Evolutionary conservation across 2,113 vertebrate species (phyloP).

Genomic region (Sturnus vulgaris): DNA sequence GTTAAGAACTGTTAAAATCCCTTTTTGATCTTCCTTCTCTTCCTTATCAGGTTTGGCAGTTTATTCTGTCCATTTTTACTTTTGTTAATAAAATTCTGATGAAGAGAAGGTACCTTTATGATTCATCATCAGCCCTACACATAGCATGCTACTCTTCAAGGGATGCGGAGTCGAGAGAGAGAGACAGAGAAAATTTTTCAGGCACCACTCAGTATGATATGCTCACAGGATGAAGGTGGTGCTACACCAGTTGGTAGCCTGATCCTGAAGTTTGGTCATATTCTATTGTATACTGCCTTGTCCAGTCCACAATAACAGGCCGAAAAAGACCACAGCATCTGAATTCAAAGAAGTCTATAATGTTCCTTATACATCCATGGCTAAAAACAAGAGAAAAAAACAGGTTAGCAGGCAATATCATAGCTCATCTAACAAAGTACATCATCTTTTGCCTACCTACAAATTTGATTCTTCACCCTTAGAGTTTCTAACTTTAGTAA

Average conservation of each 20-base stretch:
- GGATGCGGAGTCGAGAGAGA: conserved; percentile 75
- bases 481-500: background rate
- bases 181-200: conserved; percentile 79
- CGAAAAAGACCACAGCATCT: conserved; percentile 97
- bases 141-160: conserved; percentile 89
- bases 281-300: conserved; percentile 96
- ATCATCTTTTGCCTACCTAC: background rate
- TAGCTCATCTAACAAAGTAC: background rate
- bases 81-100: conserved; percentile 74
- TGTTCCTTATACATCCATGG: conserved; percentile 94
- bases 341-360: conserved; percentile 99
- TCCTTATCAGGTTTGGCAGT: conserved; percentile 79
- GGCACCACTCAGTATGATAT: conserved; percentile 79
- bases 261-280: conserved; percentile 97
- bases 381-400: conserved; percentile 65
- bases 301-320: conserved; percentile 95
- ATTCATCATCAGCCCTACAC: conserved; percentile 78
- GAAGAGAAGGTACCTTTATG: conserved; percentile 72
- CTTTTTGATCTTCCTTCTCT: conserved; percentile 72
- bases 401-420: background rate
- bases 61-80: conserved; percentile 79
- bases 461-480: background rate
- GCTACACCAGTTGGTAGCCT: conserved; percentile 97
- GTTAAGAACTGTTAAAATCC: conserved; percentile 80
- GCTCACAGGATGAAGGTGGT: conserved; percentile 67